Percentiles rank a stretch among this genome's conserved stretches.
These are phyloP conservation scores for Tetragnatha versicolor DNA, from an alignment of 1,140 invertebrate genomes.

Conservation along the genomic window DNA sequence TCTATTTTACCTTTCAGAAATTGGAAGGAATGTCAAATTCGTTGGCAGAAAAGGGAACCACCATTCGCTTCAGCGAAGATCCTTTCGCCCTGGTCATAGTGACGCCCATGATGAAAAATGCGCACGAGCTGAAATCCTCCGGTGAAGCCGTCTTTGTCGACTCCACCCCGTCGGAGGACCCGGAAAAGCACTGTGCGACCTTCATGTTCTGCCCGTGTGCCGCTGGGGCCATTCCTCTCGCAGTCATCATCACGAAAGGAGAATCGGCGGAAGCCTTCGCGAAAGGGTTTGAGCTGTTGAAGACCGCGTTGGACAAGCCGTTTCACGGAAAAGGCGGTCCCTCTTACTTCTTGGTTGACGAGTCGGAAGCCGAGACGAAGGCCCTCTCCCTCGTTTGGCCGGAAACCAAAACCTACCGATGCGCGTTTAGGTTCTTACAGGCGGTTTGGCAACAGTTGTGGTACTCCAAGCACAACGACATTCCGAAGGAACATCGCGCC, in stretches of 20 bases:
- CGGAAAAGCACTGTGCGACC: neutral
- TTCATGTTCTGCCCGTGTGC: slow-evolving; percentile 15
- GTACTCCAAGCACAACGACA: neutral
- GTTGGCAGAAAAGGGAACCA: neutral
- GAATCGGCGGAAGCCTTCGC: neutral
- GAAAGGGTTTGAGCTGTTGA: slow-evolving; percentile 7
- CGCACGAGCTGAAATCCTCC: neutral
- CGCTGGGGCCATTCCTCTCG: slow-evolving; percentile 4
- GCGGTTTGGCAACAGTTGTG: neutral
- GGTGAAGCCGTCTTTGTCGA: neutral
- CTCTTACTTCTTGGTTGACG: neutral
- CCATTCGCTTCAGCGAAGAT: neutral
- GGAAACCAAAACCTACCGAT: neutral
- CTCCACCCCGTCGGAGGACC: neutral
- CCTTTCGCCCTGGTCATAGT: neutral
- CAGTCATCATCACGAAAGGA: slow-evolving; percentile 24
- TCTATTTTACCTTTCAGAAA: neutral
- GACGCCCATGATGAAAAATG: neutral
- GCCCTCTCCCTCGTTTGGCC: neutral
- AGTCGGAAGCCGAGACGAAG: neutral
- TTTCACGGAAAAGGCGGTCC: neutral
- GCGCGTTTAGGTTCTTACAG: neutral
- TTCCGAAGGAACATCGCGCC: neutral
- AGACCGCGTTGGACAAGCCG: neutral
- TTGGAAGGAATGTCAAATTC: neutral